These are phyloP conservation scores for Xestia xanthographa DNA, from an alignment of 2,888 invertebrate genomes.

Conservation along the genomic window DNA sequence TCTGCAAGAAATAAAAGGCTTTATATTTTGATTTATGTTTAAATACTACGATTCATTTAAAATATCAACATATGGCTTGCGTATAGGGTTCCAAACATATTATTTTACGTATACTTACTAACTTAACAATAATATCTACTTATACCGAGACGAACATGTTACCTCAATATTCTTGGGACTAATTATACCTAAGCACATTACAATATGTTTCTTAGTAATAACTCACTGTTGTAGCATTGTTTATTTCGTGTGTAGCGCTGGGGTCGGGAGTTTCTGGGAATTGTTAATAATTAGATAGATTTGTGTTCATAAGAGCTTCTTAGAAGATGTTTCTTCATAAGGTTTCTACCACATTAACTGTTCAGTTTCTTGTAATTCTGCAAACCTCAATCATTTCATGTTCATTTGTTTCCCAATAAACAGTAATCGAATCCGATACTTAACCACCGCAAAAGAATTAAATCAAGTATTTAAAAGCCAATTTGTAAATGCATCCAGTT, in stretches of 20 bases:
- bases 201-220: constrained; percentile 17
- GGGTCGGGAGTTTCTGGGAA: background rate
- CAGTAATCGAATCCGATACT: constrained; percentile 20
- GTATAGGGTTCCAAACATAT: background rate
- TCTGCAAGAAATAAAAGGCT: too few species aligned
- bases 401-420: constrained; percentile 3
- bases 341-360: background rate
- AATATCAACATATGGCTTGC: background rate
- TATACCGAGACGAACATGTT: background rate
- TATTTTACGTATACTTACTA: background rate
- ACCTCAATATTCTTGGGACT: constrained; percentile 4
- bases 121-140: background rate
- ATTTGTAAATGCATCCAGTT: constrained; percentile 42
- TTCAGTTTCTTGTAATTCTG: background rate
- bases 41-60: background rate
- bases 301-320: background rate
- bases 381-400: background rate
- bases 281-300: background rate
- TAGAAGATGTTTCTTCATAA: background rate
- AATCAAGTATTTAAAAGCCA: constrained; percentile 43
- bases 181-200: background rate
- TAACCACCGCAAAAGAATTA: constrained; percentile 18
- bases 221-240: background rate
- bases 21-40: too few species aligned
- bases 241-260: background rate